A percentile compares a stretch with the other conserved stretches of the same genome.
phyloP scores from a whole-genome alignment of 35 echinoderm and acorn worm species.

The Ophiothrix spiculata region DNA sequence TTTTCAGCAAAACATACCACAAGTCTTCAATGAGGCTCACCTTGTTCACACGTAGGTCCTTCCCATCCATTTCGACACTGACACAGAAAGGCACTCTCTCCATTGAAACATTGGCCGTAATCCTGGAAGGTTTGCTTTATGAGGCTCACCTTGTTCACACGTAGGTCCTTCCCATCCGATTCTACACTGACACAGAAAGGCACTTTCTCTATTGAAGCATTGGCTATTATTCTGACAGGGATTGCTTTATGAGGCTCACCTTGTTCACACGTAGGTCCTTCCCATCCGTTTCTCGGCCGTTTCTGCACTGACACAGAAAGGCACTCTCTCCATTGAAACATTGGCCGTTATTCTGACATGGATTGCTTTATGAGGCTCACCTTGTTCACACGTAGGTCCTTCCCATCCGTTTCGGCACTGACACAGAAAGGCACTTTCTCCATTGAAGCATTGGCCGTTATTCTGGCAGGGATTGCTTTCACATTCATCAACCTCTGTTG shows the following conservation, averaged over 20 bases:
- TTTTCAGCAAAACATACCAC: no score
- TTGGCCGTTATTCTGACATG: background rate
- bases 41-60: no score
- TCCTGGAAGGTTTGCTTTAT: no score
- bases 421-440: background rate
- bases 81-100: no score
- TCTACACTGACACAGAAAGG: background rate
- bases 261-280: constrained; percentile 14
- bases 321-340: no score
- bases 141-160: no score
- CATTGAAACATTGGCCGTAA: no score
- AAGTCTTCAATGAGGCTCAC: no score
- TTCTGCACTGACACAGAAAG: constrained; percentile 20
- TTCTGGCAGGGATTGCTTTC: background rate
- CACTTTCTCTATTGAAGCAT: background rate
- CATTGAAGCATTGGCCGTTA: background rate
- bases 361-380: background rate
- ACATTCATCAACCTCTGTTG: background rate
- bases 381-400: background rate
- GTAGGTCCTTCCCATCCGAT: background rate
- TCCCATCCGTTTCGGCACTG: background rate
- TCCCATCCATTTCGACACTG: no score
- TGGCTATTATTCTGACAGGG: background rate
- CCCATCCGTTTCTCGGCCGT: constrained; percentile 15
- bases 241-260: constrained; percentile 44